A percentile compares a stretch with the other conserved stretches of the same genome.
Conservation (phyloP, 2,888 invertebrate genomes). For the Dorcus parallelipipedus region DNA sequence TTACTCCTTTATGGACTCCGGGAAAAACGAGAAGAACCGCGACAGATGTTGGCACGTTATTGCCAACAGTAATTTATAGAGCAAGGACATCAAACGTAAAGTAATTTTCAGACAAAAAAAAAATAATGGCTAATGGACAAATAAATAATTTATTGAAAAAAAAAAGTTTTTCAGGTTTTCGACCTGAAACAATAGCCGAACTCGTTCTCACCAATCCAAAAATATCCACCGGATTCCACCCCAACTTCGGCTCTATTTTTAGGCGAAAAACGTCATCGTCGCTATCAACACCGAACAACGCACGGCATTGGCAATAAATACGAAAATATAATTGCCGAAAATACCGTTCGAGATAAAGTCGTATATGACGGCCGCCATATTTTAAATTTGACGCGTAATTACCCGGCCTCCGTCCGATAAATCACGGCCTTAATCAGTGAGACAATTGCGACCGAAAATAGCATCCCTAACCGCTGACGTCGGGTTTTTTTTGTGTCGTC, state of each 20-base stretch:
- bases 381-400: constrained; percentile 22
- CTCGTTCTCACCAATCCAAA: not conserved
- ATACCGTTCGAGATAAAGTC: constrained; percentile 7
- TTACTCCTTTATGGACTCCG: no score
- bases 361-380: constrained; percentile 10
- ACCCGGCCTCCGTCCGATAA: constrained; percentile 22
- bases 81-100: no score
- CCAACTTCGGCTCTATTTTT: not conserved
- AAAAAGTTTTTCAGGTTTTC: not conserved
- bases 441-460: constrained; percentile 27
- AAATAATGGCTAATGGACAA: no score
- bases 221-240: not conserved
- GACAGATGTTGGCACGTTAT: no score
- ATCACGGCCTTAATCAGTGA: constrained; percentile 28
- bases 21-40: no score
- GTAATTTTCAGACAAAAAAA: no score
- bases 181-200: not conserved
- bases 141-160: no score
- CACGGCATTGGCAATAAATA: constrained; percentile 4
- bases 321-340: constrained; percentile 11
- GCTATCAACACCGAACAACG: no score
- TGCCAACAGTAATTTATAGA: no score
- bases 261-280: not conserved
- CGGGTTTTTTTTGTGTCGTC: constrained; percentile 23
- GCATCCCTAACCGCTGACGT: constrained; percentile 16